Evolutionary conservation across 35 echinoderm and acorn worm genomes (phyloP), one percentile per base, ranked within the genome.

Genomic region (Patiria miniata): DNA sequence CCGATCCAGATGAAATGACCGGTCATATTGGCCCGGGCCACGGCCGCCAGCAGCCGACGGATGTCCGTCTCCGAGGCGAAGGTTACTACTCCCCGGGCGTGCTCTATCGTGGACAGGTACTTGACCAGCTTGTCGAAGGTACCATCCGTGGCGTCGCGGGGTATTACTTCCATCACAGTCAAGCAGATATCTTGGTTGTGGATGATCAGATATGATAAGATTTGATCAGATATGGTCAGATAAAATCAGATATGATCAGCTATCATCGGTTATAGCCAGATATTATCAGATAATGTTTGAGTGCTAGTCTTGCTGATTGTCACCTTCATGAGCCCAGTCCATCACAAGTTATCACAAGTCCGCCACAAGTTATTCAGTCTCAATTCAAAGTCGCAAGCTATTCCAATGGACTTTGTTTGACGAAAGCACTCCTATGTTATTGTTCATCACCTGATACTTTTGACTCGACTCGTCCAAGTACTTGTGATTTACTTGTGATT

Each of bases 21-120:
- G 14, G 83, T 87, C 1, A 88, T 73, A 44, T 95, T 95, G 6
- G 77, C 82, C 53, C 93, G 81, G 23, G 60, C 47, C 9, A 91
- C 95, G 28, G 96, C 96, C 7, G 81, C 83, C 8, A 99, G 79
- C 52, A 99, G 79, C 28, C 82, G 80, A 58, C 87, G 42, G 15
- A 91, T 85, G 79, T 99, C 93, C 29, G 88, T 90, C 55, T 99
- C 96, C 19, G 89, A 86, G 8, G 92, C 96, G 73, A 99, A 99
- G 8, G 88, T 78, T 10, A 94, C 86, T 3, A 93, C 93, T 15
- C 80, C 96, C 14, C 88, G 69, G 14, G 96, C 96, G 29, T 86
- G 69, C 17, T 78, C 42, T 3, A 68, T 83, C 12, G 87, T 87
- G 22, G 78, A 81, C 1, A 97, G 61, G 78, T 91, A 94, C 23